Percentiles rank a stretch among this genome's conserved stretches.
phyloP scores from a whole-genome alignment of 2,797 vertebrate species.

The Xiphorhynchus erythropygius region DNA sequence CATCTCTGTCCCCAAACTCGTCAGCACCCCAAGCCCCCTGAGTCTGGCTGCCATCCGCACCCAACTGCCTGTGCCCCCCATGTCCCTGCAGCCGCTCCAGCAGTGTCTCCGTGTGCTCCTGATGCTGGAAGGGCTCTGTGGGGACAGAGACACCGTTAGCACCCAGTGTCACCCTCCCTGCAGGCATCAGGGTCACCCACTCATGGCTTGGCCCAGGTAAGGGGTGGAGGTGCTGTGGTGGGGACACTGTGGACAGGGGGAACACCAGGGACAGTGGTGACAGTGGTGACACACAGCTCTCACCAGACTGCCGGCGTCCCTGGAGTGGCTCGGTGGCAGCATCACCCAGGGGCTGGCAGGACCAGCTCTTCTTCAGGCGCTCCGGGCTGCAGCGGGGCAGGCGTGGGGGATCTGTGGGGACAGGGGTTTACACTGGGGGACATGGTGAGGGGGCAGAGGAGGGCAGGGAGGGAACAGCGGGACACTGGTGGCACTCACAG shows the following conservation, averaged over 20 bases:
- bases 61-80: conserved; percentile 53
- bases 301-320: conserved; percentile 90
- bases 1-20: fast-evolving
- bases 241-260: neutral
- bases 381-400: conserved; percentile 88
- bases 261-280: neutral
- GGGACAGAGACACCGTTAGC: conserved; percentile 17
- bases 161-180: fast-evolving
- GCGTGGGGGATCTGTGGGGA: conserved; percentile 80
- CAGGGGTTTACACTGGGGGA: neutral
- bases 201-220: too few relatives aligned
- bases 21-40: neutral
- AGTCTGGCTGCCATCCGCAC: neutral
- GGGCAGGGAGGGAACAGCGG: neutral
- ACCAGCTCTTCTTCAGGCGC: conserved; percentile 85
- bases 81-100: conserved; percentile 35
- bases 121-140: conserved; percentile 64
- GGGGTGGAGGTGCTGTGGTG: fast-evolving
- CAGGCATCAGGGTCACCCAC: fast-evolving
- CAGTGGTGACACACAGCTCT: fast-evolving
- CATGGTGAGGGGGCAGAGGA: fast-evolving
- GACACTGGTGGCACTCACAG: conserved; percentile 80
- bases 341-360: conserved; percentile 76
- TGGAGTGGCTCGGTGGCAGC: conserved; percentile 44
- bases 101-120: neutral